Evolutionary conservation across 2,113 vertebrate genomes (phyloP).

Genomic region (Aptenodytes patagonicus): DNA sequence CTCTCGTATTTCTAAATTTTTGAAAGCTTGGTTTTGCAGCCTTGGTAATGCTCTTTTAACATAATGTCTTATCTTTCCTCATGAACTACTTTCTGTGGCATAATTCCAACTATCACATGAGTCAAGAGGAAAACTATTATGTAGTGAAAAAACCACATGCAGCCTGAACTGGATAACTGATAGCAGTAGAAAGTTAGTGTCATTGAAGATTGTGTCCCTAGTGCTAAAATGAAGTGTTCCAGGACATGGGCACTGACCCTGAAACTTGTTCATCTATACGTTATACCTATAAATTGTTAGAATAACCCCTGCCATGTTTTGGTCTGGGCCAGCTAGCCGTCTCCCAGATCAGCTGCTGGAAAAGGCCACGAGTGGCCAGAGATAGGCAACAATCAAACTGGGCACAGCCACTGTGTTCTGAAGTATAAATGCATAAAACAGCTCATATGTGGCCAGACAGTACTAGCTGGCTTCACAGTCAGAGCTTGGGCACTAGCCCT

Average conservation of each 20-base stretch:
- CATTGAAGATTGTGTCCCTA: not conserved
- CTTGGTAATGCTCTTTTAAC: not conserved
- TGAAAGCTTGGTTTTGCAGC: not conserved
- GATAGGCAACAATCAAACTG: not conserved
- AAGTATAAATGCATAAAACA: not conserved
- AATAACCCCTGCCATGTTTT: not conserved
- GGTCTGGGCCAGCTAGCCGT: not conserved
- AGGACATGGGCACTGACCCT: not conserved
- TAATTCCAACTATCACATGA: not conserved
- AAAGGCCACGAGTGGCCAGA: not conserved
- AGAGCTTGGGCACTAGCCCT: not conserved
- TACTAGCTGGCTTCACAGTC: not conserved
- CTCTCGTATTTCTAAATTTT: not conserved
- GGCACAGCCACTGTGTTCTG: not conserved
- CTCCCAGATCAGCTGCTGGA: not conserved
- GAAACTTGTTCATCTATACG: not conserved
- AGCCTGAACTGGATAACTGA: not conserved
- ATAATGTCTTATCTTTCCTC: not conserved
- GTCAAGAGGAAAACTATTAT: not conserved
- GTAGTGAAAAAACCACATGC: not conserved
- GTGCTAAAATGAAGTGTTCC: not conserved
- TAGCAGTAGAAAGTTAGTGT: not conserved
- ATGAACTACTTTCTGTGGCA: not conserved
- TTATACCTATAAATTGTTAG: not conserved
- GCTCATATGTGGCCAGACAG: not conserved